Conservation (phyloP, 1,140 invertebrate genomes). For the Proctacanthus coquilletti region DNA sequence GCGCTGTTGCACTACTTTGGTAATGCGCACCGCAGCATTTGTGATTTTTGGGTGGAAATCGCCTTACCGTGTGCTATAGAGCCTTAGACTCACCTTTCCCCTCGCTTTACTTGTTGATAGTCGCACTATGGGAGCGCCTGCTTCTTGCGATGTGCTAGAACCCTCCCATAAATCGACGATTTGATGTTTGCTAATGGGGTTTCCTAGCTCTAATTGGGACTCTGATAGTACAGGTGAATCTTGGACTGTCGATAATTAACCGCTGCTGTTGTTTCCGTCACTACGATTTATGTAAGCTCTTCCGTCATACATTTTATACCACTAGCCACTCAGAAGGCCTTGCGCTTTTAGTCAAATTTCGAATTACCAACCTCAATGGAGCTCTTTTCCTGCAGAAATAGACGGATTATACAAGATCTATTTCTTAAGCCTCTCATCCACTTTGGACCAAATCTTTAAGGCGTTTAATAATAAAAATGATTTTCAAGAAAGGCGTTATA, state of each 20-base stretch:
- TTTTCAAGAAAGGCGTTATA: too few species aligned
- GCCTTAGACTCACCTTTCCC: not conserved
- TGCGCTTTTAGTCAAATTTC: not conserved
- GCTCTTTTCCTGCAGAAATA: not conserved
- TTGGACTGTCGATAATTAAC: not conserved
- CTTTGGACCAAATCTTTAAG: not conserved
- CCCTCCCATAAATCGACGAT: too few species aligned
- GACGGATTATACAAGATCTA: too few species aligned
- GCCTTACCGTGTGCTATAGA: not conserved
- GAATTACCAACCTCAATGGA: not conserved
- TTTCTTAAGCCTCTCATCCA: too few species aligned
- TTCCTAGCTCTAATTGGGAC: not conserved
- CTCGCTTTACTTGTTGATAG: not conserved
- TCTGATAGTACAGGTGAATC: not conserved
- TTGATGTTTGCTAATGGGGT: not conserved
- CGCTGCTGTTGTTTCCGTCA: not conserved
- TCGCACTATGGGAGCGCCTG: not conserved
- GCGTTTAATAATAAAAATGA: not conserved
- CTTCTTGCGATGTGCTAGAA: not conserved
- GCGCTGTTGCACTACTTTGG: not conserved
- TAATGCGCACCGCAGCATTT: not conserved
- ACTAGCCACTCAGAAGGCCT: too few species aligned
- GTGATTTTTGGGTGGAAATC: not conserved
- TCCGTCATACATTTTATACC: too few species aligned
- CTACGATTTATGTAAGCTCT: not conserved